phyloP scores from a whole-genome alignment of 2,113 vertebrate genomes.

The Platycercus adscitus region DNA sequence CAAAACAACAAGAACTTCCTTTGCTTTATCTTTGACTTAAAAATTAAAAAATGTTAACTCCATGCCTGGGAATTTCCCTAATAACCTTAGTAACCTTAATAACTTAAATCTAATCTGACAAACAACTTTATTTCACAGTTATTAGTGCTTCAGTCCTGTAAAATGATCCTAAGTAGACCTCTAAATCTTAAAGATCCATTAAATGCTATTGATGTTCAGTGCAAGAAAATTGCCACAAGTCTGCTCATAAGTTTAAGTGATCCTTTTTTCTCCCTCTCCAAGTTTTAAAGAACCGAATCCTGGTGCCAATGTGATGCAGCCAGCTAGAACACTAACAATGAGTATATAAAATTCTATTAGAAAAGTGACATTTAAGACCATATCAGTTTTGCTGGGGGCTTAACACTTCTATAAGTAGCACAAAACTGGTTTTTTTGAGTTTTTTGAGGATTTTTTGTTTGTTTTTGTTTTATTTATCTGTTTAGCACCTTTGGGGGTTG shows the following conservation, averaged over 20 bases:
- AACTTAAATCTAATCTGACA: neutral
- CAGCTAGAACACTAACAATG: neutral
- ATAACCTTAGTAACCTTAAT: neutral
- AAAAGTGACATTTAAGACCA: neutral
- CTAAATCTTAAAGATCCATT: neutral
- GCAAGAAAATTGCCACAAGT: neutral
- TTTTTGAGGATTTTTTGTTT: accelerated
- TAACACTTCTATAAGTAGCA: neutral
- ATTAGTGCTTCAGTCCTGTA: neutral
- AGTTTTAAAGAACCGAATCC: neutral
- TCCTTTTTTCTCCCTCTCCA: neutral
- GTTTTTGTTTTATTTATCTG: neutral
- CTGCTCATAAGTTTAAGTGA: neutral
- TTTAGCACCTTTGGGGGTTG: neutral
- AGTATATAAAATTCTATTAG: neutral
- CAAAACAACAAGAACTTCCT: neutral
- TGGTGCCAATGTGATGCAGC: neutral
- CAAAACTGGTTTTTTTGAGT: neutral
- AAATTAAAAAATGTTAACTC: neutral
- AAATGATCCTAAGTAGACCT: neutral
- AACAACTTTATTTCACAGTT: neutral
- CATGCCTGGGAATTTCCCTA: neutral
- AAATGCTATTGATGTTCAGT: neutral
- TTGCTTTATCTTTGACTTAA: neutral
- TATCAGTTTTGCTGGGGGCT: neutral